Percentiles rank a stretch among this genome's conserved stretches.
phyloP scores from a whole-genome alignment of 2,797 vertebrate genomes.

The Halcyon chelicuti region DNA sequence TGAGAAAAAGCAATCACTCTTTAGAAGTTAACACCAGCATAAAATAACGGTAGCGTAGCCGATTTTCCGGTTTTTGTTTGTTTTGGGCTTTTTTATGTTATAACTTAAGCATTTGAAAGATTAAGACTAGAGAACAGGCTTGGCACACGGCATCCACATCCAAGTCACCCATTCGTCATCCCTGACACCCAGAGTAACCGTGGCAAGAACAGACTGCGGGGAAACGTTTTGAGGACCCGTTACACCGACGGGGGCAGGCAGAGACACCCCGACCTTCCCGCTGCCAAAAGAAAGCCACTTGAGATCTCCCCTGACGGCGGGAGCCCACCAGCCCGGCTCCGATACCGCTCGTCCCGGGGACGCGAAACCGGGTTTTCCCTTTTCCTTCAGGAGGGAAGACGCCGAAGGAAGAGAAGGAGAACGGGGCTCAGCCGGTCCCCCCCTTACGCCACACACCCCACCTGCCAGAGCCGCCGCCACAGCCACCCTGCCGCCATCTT shows the following conservation, averaged over 20 bases:
- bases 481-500: conserved; percentile 38
- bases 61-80: rapidly evolving
- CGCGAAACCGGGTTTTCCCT: too few species aligned
- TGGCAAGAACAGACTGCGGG: neutral
- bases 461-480: conserved; percentile 9
- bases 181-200: neutral
- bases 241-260: rapidly evolving
- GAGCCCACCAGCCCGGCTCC: neutral
- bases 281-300: too few species aligned
- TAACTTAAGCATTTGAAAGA: neutral
- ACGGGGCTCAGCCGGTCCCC: rapidly evolving
- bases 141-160: neutral
- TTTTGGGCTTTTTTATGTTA: neutral
- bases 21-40: neutral
- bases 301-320: too few species aligned
- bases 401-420: neutral
- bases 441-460: neutral
- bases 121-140: neutral
- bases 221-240: too few species aligned
- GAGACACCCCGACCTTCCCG: neutral
- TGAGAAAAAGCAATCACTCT: neutral
- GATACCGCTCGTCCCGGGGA: neutral
- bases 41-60: rapidly evolving
- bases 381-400: neutral
- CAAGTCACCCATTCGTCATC: too few species aligned